Evolutionary conservation across 2,797 vertebrate species (phyloP).

Genomic region (Macrochelys suwanniensis): DNA sequence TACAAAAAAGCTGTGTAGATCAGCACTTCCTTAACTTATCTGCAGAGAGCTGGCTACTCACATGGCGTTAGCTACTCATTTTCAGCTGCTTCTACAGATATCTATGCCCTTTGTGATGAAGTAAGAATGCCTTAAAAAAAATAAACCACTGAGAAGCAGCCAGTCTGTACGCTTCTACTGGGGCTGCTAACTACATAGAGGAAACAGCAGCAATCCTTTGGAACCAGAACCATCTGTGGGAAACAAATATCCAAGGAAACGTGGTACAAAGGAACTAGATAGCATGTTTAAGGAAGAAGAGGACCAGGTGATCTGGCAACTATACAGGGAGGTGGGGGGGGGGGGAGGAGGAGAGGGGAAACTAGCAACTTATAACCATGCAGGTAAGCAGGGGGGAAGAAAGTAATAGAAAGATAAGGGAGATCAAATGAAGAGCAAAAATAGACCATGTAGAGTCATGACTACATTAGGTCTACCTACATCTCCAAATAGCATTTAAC

Average conservation of each 20-base stretch:
- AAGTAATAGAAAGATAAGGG: neutral
- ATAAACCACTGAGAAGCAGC: neutral
- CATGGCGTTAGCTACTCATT: neutral
- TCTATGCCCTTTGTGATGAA: neutral
- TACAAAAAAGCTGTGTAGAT: neutral
- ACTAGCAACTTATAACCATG: constrained; percentile 42
- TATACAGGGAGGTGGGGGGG: constrained; percentile 11
- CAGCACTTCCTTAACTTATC: neutral
- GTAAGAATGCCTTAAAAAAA: neutral
- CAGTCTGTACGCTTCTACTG: neutral
- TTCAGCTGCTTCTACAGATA: neutral
- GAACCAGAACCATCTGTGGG: neutral
- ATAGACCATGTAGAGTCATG: neutral
- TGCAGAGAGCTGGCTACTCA: neutral
- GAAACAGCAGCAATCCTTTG: neutral
- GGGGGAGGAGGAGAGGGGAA: neutral
- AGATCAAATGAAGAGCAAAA: neutral
- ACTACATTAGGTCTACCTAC: neutral
- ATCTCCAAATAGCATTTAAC: neutral
- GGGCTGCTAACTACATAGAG: neutral
- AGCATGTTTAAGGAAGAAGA: constrained; percentile 3
- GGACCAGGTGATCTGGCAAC: constrained; percentile 49
- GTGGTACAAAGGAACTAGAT: constrained; percentile 1
- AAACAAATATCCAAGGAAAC: neutral
- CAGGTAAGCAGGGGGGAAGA: constrained; percentile 41